phyloP scores from a whole-genome alignment of 2,113 vertebrate genomes.

The Rhabdomys dilectus region DNA sequence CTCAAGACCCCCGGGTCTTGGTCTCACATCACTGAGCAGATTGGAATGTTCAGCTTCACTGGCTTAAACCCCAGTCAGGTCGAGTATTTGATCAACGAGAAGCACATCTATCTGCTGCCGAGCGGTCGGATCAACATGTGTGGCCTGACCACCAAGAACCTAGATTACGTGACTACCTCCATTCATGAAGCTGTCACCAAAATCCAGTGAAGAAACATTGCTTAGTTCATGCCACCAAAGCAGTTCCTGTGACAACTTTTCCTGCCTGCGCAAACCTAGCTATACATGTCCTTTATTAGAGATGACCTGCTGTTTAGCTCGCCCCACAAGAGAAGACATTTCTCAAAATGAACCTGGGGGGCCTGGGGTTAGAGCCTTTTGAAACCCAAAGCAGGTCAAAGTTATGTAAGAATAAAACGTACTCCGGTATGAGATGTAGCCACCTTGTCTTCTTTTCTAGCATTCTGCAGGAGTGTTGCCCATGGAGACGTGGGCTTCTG shows the following conservation, averaged over 20 bases:
- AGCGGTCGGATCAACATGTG: constrained; percentile 99
- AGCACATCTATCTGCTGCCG: constrained; percentile 96
- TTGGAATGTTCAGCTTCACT: constrained; percentile 99
- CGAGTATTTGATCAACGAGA: constrained; percentile 95
- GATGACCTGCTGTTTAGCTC: neutral
- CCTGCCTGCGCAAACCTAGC: constrained; percentile 50
- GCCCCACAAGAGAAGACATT: neutral
- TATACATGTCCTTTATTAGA: constrained; percentile 13
- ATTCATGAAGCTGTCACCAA: constrained; percentile 95
- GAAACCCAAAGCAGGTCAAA: constrained; percentile 56
- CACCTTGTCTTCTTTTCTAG: neutral
- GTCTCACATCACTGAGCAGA: constrained; percentile 98
- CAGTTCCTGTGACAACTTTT: constrained; percentile 71
- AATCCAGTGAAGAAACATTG: constrained; percentile 89
- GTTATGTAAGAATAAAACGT: constrained; percentile 69
- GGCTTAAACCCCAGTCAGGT: constrained; percentile 96
- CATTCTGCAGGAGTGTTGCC: neutral
- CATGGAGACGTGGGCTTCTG: neutral
- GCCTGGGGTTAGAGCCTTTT: constrained; percentile 20
- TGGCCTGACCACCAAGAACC: constrained; percentile 96
- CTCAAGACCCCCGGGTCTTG: constrained; percentile 95
- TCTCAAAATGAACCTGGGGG: neutral
- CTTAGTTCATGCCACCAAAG: constrained; percentile 82
- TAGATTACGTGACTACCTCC: constrained; percentile 96
- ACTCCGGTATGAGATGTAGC: constrained; percentile 8